A percentile compares a stretch with the other conserved stretches of the same genome.
Evolutionary conservation across 2,113 vertebrate species (phyloP).

Genomic region (Sciurus niger): DNA sequence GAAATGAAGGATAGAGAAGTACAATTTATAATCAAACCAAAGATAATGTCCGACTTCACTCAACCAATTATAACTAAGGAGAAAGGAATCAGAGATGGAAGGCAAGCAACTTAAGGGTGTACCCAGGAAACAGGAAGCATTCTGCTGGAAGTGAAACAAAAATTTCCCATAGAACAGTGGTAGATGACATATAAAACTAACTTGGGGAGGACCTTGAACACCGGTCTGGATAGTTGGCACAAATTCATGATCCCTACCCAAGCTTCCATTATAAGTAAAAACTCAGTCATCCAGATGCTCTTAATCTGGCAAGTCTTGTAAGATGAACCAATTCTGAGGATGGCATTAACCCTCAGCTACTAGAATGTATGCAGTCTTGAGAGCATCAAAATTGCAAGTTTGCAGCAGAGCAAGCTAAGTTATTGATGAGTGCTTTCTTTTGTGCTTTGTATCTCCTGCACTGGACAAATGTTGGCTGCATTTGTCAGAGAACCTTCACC

Average conservation of each 20-base stretch:
- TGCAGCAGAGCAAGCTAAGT: conserved; percentile 17
- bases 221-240: not conserved
- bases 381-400: conserved; percentile 41
- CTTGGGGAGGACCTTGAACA: not conserved
- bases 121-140: not conserved
- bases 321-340: not conserved
- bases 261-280: conserved; percentile 48
- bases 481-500: conserved; percentile 31
- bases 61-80: not conserved
- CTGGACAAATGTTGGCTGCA: conserved; percentile 39
- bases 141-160: not conserved
- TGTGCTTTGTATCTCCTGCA: conserved; percentile 1
- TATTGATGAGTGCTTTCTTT: conserved; percentile 56
- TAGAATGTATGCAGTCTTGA: conserved; percentile 12
- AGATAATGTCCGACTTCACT: not conserved
- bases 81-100: not conserved
- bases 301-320: conserved; percentile 36
- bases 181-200: not conserved
- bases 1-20: not conserved
- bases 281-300: not conserved
- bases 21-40: not conserved
- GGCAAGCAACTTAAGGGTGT: not conserved
- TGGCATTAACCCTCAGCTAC: not conserved
- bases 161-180: not conserved
- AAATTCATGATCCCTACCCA: conserved; percentile 8